These are phyloP conservation scores for zebrafish (Danio rerio) DNA, from an alignment of 2,113 vertebrate species.

Conservation along the genomic window DNA sequence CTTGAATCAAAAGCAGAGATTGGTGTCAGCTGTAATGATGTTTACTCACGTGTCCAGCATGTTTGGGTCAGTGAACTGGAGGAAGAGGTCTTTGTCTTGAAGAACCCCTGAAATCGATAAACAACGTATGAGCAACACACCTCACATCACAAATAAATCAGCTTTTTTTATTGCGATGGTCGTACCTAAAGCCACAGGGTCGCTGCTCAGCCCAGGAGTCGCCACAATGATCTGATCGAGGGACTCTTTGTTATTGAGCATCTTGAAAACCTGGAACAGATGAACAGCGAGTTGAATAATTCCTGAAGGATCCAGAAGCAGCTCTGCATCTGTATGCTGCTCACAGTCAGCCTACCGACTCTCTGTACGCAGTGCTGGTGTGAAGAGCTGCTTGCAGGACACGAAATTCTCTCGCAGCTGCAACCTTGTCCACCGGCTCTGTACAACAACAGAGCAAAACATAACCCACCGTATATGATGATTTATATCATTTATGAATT, in stretches of 20 bases:
- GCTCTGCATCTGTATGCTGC: not conserved
- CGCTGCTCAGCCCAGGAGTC: conserved; percentile 84
- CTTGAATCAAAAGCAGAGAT: not conserved
- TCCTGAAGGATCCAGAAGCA: not conserved
- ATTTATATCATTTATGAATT: too few relatives aligned
- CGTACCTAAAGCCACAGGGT: conserved; percentile 85
- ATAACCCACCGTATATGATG: too few relatives aligned
- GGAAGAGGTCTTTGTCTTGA: conserved; percentile 89
- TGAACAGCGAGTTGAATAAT: not conserved
- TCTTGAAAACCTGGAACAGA: conserved; percentile 83
- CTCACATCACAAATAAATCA: not conserved
- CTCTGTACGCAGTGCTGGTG: conserved; percentile 85
- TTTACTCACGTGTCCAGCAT: conserved; percentile 87
- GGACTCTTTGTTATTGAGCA: conserved; percentile 86
- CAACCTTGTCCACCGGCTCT: conserved; percentile 86
- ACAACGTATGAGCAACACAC: not conserved
- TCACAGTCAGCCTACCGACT: conserved; percentile 74
- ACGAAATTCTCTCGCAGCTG: conserved; percentile 84
- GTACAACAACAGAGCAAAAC: not conserved
- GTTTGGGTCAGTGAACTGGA: conserved; percentile 87
- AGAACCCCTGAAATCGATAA: conserved; percentile 77
- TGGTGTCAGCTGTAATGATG: not conserved
- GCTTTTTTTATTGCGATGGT: not conserved
- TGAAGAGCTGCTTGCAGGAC: conserved; percentile 86
- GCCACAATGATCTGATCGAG: conserved; percentile 89